Evolutionary conservation across 53 echinoderm and acorn worm genomes (phyloP), one percentile per base, ranked within the genome.

Genomic region (Paracentrotus lividus): DNA sequence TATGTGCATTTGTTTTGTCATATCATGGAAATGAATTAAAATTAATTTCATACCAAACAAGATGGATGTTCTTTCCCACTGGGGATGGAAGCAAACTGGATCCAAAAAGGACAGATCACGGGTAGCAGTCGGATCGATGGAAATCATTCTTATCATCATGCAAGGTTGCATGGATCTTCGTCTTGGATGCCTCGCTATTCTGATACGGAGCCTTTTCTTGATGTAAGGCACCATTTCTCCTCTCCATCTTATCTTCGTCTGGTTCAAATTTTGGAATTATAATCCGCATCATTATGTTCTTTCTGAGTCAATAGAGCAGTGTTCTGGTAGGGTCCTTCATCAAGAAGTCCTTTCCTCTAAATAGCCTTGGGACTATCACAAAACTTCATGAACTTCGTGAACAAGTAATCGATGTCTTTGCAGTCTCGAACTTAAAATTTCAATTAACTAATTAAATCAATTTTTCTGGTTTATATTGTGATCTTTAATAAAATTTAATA

Each of bases 81-180:
- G 26, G 90, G 90, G 13, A 90, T 90, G 69, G 90, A 90, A 53
- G 69, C 90, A 29, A 44, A 15, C 4, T 90, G 90, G 90, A 72
- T 90, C 44, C 6, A 1, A 45, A 33, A 90, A 31, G 47, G 53
- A 1, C 90, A 90, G 53, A 68, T 90, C 29, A 72, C 49, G 5
- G 53, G 51, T 31, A 90, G 72, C 54, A 90, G 69, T 31, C 1
- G 12, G 15, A 45, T 69, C 27, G 90, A 72, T 72, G 16, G 7
- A 18, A 15, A 44, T 40, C 90, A 90, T 67, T 1, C 51, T 16
- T 15, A 72, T 0, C 18, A 69, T 51, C 68, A 72, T 49, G 68
- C 90, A 14, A 52, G 90, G 21, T 66, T 90, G 5, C 52, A 69
- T 72, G 90, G 90, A 2, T 20, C 69, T 20, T 69, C 69, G 5